These are phyloP conservation scores for Leptura quadrifasciata DNA, from an alignment of 2,888 invertebrate species.

Conservation along the genomic window DNA sequence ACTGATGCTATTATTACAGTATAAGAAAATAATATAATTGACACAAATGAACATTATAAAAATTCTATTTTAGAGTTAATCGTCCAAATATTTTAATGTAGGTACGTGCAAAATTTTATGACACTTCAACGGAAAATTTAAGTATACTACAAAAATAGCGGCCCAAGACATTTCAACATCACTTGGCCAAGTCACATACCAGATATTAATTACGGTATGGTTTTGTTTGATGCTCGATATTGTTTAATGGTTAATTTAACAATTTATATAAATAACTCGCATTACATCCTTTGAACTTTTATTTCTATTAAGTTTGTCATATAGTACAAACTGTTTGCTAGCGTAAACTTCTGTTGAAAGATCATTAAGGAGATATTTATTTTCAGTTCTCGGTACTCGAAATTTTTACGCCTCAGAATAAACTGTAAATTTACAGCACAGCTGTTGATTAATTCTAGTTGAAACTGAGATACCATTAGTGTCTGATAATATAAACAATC, in stretches of 20 bases:
- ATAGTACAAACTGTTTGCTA: neutral
- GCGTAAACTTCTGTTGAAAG: neutral
- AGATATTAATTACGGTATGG: neutral
- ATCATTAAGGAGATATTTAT: neutral
- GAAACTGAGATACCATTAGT: neutral
- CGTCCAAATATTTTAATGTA: neutral
- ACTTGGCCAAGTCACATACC: neutral
- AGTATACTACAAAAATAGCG: neutral
- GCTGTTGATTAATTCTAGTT: neutral
- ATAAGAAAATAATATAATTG: too few species aligned
- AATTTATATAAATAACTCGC: neutral
- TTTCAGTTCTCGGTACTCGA: neutral
- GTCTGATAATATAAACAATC: too few species aligned
- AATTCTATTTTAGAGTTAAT: neutral
- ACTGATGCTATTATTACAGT: too few species aligned
- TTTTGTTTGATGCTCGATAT: neutral
- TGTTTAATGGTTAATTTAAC: neutral
- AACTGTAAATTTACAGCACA: slow-evolving; percentile 14
- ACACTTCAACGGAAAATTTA: neutral
- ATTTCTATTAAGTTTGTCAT: neutral
- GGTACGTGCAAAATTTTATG: neutral
- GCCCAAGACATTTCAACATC: neutral
- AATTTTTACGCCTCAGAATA: neutral
- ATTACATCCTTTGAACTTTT: neutral
- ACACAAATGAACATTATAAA: too few species aligned